Evolutionary conservation across 2,888 invertebrate species (phyloP).

Genomic region (Mesorhabditis sp.): DNA sequence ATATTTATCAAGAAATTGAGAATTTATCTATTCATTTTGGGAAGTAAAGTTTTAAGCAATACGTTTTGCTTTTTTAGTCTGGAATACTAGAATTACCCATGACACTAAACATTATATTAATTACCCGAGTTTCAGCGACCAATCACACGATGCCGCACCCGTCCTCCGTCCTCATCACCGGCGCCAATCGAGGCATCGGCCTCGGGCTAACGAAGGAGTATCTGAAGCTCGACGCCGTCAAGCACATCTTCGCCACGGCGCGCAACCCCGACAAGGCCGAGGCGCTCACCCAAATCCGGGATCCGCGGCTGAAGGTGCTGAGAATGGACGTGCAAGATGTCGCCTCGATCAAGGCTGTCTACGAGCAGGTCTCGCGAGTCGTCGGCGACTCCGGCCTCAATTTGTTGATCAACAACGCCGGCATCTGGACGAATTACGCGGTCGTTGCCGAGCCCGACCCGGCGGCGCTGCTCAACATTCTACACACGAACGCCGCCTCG

Average conservation of each 20-base stretch:
- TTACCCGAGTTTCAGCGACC: no score
- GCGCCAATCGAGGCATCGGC: neutral
- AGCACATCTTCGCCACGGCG: neutral
- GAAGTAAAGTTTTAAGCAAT: no score
- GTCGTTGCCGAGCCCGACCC: neutral
- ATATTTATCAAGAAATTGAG: no score
- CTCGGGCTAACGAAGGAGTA: conserved; percentile 4
- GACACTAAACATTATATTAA: no score
- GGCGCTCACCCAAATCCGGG: neutral
- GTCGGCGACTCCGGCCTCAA: neutral
- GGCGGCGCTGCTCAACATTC: neutral
- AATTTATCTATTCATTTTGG: no score
- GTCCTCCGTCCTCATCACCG: no score
- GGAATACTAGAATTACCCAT: no score
- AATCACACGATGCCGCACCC: no score
- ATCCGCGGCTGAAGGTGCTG: conserved; percentile 1
- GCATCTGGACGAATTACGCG: neutral
- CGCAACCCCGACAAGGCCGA: conserved; percentile 7
- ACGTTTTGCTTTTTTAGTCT: no score
- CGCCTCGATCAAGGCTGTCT: neutral
- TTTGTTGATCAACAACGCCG: conserved; percentile 7
- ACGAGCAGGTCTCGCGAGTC: neutral
- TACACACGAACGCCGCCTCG: neutral
- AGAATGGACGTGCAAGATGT: neutral
- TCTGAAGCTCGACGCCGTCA: neutral